These are phyloP conservation scores for Arrhopalites spinosus DNA, from an alignment of 2,888 invertebrate genomes.

Conservation along the genomic window DNA sequence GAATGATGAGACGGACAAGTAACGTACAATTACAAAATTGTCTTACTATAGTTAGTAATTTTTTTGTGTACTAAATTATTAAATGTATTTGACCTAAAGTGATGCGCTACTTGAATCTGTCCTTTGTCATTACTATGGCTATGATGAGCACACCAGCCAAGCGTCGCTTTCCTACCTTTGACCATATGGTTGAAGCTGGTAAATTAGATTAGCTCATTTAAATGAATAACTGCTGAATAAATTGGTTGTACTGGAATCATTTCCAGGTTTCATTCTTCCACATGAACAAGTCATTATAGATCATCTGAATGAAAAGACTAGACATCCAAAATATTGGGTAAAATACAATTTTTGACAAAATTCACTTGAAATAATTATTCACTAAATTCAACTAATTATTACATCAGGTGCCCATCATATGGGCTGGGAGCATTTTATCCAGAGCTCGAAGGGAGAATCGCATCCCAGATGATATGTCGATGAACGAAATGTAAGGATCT, in stretches of 20 bases:
- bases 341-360: too few species aligned
- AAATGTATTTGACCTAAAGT: constrained; percentile 68
- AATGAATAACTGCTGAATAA: too few species aligned
- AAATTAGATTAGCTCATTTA: too few species aligned
- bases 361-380: too few species aligned
- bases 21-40: too few species aligned
- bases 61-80: too few species aligned
- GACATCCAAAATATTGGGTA: constrained; percentile 70
- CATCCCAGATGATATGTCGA: constrained; percentile 26
- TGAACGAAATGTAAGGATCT: constrained; percentile 14
- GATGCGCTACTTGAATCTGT: constrained; percentile 79
- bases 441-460: constrained; percentile 32
- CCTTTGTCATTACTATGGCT: constrained; percentile 80
- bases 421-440: background rate
- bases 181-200: constrained; percentile 78
- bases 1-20: constrained; percentile 66
- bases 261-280: constrained; percentile 72
- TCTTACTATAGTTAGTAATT: too few species aligned
- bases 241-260: too few species aligned
- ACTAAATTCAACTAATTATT: too few species aligned
- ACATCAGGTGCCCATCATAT: constrained; percentile 75
- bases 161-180: constrained; percentile 81
- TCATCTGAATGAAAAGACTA: constrained; percentile 77
- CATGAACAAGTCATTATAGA: constrained; percentile 79
- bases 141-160: constrained; percentile 86